Percentiles rank a stretch among this genome's conserved stretches.
Conservation (phyloP, 2,888 invertebrate species). For the Adelphocoris suturalis region DNA sequence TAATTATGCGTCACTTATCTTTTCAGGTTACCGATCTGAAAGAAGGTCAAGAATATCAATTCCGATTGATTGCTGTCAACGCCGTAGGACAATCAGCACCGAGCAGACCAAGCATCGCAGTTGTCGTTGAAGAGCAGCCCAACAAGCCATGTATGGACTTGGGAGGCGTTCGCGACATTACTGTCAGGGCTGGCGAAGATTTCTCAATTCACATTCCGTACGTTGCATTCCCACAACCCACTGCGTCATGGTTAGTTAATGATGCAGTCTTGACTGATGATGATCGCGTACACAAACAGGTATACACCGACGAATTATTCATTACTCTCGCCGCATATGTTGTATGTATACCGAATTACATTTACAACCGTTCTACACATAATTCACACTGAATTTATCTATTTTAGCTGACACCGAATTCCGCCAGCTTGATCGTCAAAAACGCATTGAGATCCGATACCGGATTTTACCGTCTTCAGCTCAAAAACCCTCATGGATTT, state of each 20-base stretch:
- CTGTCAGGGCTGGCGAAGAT: constrained; percentile 97
- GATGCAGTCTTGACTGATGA: constrained; percentile 91
- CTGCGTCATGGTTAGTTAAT: constrained; percentile 94
- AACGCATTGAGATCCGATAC: constrained; percentile 94
- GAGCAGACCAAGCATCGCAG: constrained; percentile 88
- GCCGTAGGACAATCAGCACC: constrained; percentile 91
- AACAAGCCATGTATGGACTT: constrained; percentile 98
- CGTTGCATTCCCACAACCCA: constrained; percentile 96
- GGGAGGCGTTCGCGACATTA: constrained; percentile 95
- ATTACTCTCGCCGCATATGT: not conserved
- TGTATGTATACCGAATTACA: not conserved
- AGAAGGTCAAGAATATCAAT: constrained; percentile 96
- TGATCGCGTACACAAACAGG: constrained; percentile 87
- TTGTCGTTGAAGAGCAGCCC: constrained; percentile 92
- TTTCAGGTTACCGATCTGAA: constrained; percentile 86
- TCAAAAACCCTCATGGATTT: constrained; percentile 96
- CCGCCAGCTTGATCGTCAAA: constrained; percentile 94
- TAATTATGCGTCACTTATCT: not conserved
- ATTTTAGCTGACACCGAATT: constrained; percentile 88
- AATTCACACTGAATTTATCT: too few species aligned
- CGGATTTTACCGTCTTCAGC: constrained; percentile 93
- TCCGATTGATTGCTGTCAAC: constrained; percentile 96
- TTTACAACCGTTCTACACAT: not conserved
- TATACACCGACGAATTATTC: constrained; percentile 59
- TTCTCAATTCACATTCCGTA: constrained; percentile 98